Evolutionary conservation across 2,113 vertebrate genomes (phyloP).

Genomic region (Alectura lathami): DNA sequence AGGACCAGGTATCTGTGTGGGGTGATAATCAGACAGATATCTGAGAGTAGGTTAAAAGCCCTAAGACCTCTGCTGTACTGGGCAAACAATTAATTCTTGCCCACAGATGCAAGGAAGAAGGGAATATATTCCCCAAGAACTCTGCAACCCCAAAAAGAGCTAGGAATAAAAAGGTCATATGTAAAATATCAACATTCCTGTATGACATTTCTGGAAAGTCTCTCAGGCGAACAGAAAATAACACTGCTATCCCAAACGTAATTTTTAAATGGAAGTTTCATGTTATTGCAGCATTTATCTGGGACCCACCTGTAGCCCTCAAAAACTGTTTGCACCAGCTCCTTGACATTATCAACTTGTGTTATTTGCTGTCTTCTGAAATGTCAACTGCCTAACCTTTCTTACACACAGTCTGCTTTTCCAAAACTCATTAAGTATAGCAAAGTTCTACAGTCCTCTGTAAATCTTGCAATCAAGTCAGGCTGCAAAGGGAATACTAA

Average conservation of each 20-base stretch:
- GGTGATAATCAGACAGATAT: not conserved
- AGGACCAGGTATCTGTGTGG: not conserved
- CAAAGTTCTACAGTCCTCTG: not conserved
- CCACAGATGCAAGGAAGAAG: not conserved
- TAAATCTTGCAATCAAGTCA: not conserved
- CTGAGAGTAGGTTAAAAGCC: not conserved
- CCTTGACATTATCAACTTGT: constrained; percentile 61
- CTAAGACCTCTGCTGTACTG: not conserved
- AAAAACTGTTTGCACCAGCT: constrained; percentile 20
- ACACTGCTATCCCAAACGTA: not conserved
- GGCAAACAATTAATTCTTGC: not conserved
- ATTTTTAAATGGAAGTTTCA: not conserved
- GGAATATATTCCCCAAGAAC: rapidly evolving
- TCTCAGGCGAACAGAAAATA: constrained; percentile 4
- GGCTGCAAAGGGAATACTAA: not conserved
- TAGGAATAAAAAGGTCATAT: not conserved
- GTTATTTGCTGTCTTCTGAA: constrained; percentile 55
- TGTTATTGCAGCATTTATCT: constrained; percentile 9
- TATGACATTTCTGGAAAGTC: constrained; percentile 1
- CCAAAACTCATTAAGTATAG: constrained; percentile 42
- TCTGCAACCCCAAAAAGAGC: not conserved
- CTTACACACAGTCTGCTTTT: not conserved
- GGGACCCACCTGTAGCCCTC: not conserved
- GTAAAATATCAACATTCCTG: not conserved
- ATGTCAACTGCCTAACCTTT: constrained; percentile 67